Percentiles rank a stretch among this genome's conserved stretches.
Conservation (phyloP, 2,888 invertebrate genomes). For the Conomelus anceps region DNA sequence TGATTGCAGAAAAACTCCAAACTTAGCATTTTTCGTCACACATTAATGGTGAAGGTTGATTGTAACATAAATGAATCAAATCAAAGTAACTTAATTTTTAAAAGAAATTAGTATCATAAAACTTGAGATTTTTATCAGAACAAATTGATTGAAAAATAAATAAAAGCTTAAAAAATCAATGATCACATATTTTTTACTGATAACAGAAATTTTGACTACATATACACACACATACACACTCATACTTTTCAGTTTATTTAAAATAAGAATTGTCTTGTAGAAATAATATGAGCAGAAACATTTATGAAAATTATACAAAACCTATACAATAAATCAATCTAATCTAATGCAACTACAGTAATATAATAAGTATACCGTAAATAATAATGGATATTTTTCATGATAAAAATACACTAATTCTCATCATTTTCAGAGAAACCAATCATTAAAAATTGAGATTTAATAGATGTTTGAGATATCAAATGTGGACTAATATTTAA, state of each 20-base stretch:
- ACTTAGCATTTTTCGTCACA: no score
- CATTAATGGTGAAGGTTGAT: no score
- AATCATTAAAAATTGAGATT: no score
- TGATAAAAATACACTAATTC: no score
- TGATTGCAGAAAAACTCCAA: no score
- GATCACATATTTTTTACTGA: not conserved
- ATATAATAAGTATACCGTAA: not conserved
- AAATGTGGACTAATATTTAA: no score
- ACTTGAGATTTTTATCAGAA: not conserved
- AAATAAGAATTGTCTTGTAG: not conserved
- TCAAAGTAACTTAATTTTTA: no score
- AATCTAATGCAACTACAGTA: not conserved
- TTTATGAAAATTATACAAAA: not conserved
- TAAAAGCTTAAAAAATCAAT: not conserved
- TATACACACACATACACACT: not conserved
- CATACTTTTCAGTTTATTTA: not conserved
- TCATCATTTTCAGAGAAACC: no score
- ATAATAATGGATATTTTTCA: no score
- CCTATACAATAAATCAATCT: not conserved
- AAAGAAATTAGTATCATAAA: no score
- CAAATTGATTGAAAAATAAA: not conserved
- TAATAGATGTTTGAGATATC: no score
- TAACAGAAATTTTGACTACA: not conserved
- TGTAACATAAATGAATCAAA: no score
- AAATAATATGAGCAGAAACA: not conserved